A percentile compares a stretch with the other conserved stretches of the same genome.
Evolutionary conservation across 2,797 vertebrate genomes (phyloP).

Genomic region (Tamandua tetradactyla): DNA sequence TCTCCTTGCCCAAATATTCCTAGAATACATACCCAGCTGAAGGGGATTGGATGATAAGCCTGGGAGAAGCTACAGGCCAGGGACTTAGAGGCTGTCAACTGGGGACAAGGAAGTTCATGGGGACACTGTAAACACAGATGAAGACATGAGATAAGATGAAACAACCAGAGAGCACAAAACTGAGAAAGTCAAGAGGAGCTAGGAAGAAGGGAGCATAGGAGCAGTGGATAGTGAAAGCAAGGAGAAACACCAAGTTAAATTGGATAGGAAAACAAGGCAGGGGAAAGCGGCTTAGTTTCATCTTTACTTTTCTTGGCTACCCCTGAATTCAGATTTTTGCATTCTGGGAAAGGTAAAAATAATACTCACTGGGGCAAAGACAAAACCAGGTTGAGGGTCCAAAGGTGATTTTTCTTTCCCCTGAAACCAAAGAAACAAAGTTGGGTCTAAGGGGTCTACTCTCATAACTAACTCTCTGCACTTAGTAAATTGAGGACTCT

Average conservation of each 20-base stretch:
- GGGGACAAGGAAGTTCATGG: slow-evolving; percentile 90
- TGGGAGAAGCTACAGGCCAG: slow-evolving; percentile 92
- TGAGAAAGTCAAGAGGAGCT: not conserved
- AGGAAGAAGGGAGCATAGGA: not conserved
- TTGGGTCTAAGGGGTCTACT: not conserved
- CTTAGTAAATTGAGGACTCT: not conserved
- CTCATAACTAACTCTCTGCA: not conserved
- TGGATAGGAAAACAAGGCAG: not conserved
- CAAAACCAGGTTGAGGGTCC: slow-evolving; percentile 85
- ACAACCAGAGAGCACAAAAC: not conserved
- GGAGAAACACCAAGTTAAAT: not conserved
- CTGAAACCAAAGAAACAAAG: slow-evolving; percentile 78
- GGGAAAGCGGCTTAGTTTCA: not conserved
- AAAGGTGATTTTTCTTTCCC: slow-evolving; percentile 84
- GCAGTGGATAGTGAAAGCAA: not conserved
- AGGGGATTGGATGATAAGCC: slow-evolving; percentile 86
- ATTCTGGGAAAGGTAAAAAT: not conserved
- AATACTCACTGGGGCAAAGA: slow-evolving; percentile 91
- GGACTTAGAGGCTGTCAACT: slow-evolving; percentile 77
- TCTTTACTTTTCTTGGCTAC: not conserved
- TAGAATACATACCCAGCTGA: slow-evolving; percentile 85
- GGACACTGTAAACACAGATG: slow-evolving; percentile 86
- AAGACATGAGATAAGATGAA: not conserved
- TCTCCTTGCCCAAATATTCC: not conserved
- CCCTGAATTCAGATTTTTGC: not conserved